Percentiles rank a stretch among this genome's conserved stretches.
phyloP scores from a whole-genome alignment of 2,113 vertebrate genomes.

The Brevimyrus niger region DNA sequence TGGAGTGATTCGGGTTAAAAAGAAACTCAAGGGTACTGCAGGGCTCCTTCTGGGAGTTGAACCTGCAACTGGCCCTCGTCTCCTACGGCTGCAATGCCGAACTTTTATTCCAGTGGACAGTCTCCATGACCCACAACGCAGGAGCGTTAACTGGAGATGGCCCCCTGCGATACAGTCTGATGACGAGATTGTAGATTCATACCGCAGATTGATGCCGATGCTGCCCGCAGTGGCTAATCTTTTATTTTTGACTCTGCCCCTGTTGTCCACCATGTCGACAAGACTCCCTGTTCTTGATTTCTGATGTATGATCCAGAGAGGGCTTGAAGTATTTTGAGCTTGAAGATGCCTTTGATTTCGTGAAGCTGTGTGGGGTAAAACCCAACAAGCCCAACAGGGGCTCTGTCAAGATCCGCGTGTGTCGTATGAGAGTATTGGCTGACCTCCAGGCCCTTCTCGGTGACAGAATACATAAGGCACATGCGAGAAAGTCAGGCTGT shows the following conservation, averaged over 20 bases:
- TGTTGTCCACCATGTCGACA: background rate
- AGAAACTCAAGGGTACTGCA: background rate
- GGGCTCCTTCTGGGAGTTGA: background rate
- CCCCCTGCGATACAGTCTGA: background rate
- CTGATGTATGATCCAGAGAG: background rate
- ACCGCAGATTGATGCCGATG: background rate
- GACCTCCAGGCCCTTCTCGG: background rate
- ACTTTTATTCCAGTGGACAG: background rate
- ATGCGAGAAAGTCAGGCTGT: background rate
- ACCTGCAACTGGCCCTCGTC: background rate
- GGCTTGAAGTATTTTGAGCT: background rate
- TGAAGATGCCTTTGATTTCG: background rate
- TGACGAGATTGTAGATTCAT: background rate
- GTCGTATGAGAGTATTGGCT: background rate
- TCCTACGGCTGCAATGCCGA: background rate
- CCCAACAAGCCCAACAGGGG: background rate
- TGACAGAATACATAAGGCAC: background rate
- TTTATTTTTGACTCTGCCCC: constrained; percentile 8
- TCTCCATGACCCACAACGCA: background rate
- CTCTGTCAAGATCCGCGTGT: background rate
- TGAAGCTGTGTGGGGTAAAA: background rate
- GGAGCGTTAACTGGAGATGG: background rate
- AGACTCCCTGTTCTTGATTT: constrained; percentile 8
- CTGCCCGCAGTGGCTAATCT: constrained; percentile 2
- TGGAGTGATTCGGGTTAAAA: background rate